A percentile compares a stretch with the other conserved stretches of the same genome.
These are phyloP conservation scores for Platyscapa corneri DNA, from an alignment of 1,140 invertebrate species.

Conservation along the genomic window DNA sequence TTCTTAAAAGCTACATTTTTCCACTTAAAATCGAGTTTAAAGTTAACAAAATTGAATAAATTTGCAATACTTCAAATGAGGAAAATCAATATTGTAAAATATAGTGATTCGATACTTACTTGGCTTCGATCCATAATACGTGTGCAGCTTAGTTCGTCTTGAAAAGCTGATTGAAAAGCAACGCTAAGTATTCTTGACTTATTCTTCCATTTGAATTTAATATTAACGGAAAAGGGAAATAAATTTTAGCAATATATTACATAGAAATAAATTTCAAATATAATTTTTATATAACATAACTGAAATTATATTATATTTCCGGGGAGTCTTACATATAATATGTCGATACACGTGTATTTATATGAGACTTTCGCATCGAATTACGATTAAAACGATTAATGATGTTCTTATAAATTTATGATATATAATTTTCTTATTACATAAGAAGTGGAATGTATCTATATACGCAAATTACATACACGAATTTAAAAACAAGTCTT, in stretches of 20 bases:
- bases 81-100: too few relatives aligned
- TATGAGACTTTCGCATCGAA: slow-evolving; percentile 3
- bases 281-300: slow-evolving; percentile 12
- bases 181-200: background rate
- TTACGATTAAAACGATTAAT: slow-evolving; percentile 19
- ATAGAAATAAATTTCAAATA: background rate
- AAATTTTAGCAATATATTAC: background rate
- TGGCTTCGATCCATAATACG: background rate
- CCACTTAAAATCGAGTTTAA: too few relatives aligned
- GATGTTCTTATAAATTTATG: slow-evolving; percentile 2
- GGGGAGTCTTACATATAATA: slow-evolving; percentile 22
- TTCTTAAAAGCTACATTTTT: too few relatives aligned
- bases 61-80: too few relatives aligned
- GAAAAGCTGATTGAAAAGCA: background rate
- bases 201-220: too few relatives aligned
- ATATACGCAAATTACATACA: background rate
- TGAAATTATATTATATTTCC: slow-evolving; percentile 33
- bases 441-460: slow-evolving; percentile 15
- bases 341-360: slow-evolving; percentile 20
- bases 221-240: background rate
- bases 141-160: too few relatives aligned
- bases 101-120: background rate
- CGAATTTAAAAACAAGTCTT: background rate
- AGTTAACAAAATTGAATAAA: too few relatives aligned
- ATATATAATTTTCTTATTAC: slow-evolving; percentile 1